phyloP scores from a whole-genome alignment of 2,797 vertebrate species.

The Eulemur rubriventer region DNA sequence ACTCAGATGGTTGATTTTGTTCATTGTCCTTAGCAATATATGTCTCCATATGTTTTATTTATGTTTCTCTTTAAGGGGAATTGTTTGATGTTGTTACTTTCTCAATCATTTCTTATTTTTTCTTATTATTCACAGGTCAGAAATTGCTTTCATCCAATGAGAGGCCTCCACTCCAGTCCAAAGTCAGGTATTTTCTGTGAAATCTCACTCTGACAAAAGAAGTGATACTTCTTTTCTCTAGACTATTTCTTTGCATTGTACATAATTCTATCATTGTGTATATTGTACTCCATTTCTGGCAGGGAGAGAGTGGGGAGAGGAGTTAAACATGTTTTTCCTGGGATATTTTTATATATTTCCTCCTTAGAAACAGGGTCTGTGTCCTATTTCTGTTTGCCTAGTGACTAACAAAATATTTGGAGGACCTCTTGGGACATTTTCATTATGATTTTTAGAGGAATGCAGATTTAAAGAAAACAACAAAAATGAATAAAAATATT shows the following conservation, averaged over 20 bases:
- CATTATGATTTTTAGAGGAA: conserved; percentile 4
- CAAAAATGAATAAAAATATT: background rate
- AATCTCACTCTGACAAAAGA: background rate
- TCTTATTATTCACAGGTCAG: background rate
- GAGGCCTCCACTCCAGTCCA: background rate
- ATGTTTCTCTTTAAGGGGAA: background rate
- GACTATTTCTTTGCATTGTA: background rate
- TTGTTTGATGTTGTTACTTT: background rate
- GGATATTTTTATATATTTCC: background rate
- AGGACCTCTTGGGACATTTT: background rate
- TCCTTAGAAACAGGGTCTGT: background rate
- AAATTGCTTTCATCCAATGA: background rate
- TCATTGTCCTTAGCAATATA: background rate
- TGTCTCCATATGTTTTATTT: background rate
- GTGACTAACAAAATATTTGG: background rate
- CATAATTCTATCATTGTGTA: background rate
- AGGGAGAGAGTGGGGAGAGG: background rate
- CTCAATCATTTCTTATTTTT: background rate
- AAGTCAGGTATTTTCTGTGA: background rate
- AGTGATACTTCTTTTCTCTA: background rate
- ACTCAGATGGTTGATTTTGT: background rate
- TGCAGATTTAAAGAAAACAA: background rate
- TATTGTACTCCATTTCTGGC: background rate
- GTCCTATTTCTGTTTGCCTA: background rate
- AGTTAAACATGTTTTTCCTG: background rate